These are phyloP conservation scores for Chouioia cunea DNA, from an alignment of 2,888 invertebrate species.

Conservation along the genomic window DNA sequence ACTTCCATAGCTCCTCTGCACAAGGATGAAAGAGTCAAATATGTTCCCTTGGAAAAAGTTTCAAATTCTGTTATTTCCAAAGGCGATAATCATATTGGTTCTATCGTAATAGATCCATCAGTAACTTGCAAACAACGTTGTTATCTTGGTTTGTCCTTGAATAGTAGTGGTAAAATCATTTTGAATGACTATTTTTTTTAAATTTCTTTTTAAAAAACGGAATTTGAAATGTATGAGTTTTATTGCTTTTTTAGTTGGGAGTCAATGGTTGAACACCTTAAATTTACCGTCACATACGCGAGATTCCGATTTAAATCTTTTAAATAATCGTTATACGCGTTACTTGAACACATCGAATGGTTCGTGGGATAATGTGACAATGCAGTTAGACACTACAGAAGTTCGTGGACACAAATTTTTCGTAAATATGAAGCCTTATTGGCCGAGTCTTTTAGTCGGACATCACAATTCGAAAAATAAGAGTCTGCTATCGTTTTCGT, in stretches of 20 bases:
- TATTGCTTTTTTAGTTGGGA: conserved; percentile 69
- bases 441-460: conserved; percentile 73
- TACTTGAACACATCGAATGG: conserved; percentile 71
- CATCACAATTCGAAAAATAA: conserved; percentile 63
- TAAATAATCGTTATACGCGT: conserved; percentile 74
- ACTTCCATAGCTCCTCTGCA: conserved; percentile 74
- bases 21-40: conserved; percentile 63
- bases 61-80: conserved; percentile 63
- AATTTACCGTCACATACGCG: conserved; percentile 75
- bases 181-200: not conserved
- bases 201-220: conserved; percentile 10
- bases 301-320: conserved; percentile 79
- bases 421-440: conserved; percentile 76
- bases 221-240: conserved; percentile 7
- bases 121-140: conserved; percentile 79
- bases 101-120: conserved; percentile 79
- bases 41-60: conserved; percentile 63
- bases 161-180: conserved; percentile 73
- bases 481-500: conserved; percentile 74
- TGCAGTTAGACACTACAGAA: conserved; percentile 83
- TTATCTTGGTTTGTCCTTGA: conserved; percentile 81
- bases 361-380: conserved; percentile 77
- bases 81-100: conserved; percentile 70
- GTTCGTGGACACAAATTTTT: conserved; percentile 76
- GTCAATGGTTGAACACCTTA: conserved; percentile 78